These are phyloP conservation scores for Haliclona indistincta DNA, from an alignment of 37 sponge, comb jelly and placozoan genomes.

Conservation along the genomic window DNA sequence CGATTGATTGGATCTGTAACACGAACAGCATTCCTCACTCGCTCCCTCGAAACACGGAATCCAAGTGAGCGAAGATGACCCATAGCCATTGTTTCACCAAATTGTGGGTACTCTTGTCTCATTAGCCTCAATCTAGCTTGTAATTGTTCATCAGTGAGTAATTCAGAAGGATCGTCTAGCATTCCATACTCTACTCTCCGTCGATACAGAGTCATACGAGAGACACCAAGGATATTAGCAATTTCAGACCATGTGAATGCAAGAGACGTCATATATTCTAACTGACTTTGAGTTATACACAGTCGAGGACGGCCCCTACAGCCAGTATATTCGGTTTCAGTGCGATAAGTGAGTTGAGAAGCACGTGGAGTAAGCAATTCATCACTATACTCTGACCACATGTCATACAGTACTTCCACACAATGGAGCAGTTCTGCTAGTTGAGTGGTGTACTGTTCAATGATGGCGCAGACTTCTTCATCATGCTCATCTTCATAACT, in stretches of 20 bases:
- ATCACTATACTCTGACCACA: constrained; percentile 34
- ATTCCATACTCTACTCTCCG: constrained; percentile 5
- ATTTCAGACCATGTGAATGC: background rate
- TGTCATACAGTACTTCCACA: background rate
- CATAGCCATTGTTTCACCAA: constrained; percentile 41
- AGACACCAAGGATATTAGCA: background rate
- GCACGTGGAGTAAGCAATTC: too few relatives aligned
- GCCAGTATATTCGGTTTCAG: too few relatives aligned
- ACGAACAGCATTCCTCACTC: background rate
- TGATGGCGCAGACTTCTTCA: background rate
- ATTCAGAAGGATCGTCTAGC: background rate
- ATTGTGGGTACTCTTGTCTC: constrained; percentile 5
- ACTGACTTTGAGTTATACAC: background rate
- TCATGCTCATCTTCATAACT: background rate
- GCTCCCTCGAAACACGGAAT: background rate
- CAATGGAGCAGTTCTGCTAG: constrained; percentile 1
- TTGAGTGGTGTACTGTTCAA: background rate
- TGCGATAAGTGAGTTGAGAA: too few relatives aligned
- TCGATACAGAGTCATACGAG: constrained; percentile 1
- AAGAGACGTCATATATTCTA: background rate
- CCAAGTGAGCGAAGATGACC: constrained; percentile 2
- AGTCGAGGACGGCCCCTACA: background rate
- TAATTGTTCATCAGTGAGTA: constrained; percentile 2
- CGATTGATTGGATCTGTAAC: constrained; percentile 24
- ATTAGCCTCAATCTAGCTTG: background rate